Evolutionary conservation across 2,113 vertebrate species (phyloP), one percentile per base, ranked within the genome.

Genomic region (Hippocampus zosterae): DNA sequence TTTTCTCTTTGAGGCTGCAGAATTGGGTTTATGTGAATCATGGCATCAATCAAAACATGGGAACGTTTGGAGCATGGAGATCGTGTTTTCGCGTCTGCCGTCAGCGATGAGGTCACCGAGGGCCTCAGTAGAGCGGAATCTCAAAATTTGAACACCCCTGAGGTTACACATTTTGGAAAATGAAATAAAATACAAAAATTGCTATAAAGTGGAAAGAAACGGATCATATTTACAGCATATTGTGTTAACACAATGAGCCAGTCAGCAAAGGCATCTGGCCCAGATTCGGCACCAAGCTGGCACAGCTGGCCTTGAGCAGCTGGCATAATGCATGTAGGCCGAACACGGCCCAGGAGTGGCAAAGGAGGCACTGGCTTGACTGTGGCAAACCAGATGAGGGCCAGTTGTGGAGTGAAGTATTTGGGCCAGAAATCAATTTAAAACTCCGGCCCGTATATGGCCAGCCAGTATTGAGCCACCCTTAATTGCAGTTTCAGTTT

Each of bases 31-130:
- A 60, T 60, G 57, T 60, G 57, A 60, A 33, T 60, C 27, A 33
- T 60, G 57, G 57, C 57, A 60, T 60, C 57, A 60, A 60, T 60
- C 57, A 60, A 60, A 60, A 60, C 27, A 60, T 60, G 27, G 27
- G 57, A 60, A 60, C 57, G 18, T 60, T 60, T 60, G 27, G 27
- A 60, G 57, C 57, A 18, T 60, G 27, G 15, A 59, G 57, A 59
- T 59, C 27, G 33, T 59, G 25, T 60, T 60, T 60, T 60, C 33
- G 57, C 33, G 57, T 16, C 27, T 60, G 13, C 15, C 15, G 55
- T 44, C 41, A 46, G 41, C 23, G n/a, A 46, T 65, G 63, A 65
- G 63, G 42, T 65, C 63, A 25, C n/a, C 41, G 18, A 46, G 42
- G 42, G 18, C 15, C 41, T 27, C 23, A 48, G 13, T 46, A 27